These are phyloP conservation scores for Pyrocoelia pectoralis DNA, from an alignment of 2,888 invertebrate genomes.

Conservation along the genomic window DNA sequence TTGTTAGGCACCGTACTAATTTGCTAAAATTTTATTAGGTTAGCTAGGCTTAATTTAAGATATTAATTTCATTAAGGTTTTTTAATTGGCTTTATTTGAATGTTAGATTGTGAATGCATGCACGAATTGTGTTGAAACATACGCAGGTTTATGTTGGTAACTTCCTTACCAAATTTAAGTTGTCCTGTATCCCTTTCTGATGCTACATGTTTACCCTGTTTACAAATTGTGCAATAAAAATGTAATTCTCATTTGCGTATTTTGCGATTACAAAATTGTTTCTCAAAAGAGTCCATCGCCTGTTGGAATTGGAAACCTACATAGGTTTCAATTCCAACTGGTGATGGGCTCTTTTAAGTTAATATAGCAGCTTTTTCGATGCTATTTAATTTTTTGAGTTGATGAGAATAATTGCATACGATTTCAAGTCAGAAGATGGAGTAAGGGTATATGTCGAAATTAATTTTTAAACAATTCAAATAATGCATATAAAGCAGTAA, in stretches of 20 bases:
- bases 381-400: too few species aligned
- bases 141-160: not conserved
- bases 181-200: constrained; percentile 24
- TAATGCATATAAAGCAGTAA: too few species aligned
- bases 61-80: not conserved
- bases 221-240: constrained; percentile 6
- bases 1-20: not conserved
- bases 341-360: too few species aligned
- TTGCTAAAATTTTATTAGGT: not conserved
- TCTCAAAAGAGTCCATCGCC: too few species aligned
- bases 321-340: too few species aligned
- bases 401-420: too few species aligned
- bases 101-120: constrained; percentile 3
- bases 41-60: not conserved
- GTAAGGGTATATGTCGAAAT: too few species aligned
- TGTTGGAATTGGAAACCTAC: too few species aligned
- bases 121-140: not conserved
- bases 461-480: too few species aligned
- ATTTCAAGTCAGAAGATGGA: too few species aligned
- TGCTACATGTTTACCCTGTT: constrained; percentile 8
- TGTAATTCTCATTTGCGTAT: not conserved
- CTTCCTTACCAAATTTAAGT: not conserved
- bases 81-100: not conserved
- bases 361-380: too few species aligned
- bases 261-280: too few species aligned